Percentiles rank a stretch among this genome's conserved stretches.
Conservation (phyloP, 2,888 invertebrate genomes). For the Ormia ochracea region DNA sequence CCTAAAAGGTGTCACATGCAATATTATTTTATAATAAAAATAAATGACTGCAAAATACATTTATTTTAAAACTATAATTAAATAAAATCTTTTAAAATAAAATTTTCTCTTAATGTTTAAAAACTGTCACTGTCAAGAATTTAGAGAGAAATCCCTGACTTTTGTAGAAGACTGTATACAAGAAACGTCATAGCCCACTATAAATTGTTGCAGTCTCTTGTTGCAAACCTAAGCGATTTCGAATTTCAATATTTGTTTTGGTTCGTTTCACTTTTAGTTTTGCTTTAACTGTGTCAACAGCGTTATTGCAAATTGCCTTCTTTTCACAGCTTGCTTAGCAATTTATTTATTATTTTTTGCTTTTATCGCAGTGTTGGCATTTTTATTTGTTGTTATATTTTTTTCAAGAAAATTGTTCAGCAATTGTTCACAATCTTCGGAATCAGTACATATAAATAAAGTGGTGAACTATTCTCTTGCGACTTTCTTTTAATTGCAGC, state of each 20-base stretch:
- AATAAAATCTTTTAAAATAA: no score
- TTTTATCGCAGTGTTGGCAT: constrained; percentile 2
- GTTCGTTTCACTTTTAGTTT: constrained; percentile 14
- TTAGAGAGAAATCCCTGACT: no score
- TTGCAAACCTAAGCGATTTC: background rate
- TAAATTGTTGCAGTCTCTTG: background rate
- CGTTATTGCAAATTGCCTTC: constrained; percentile 20
- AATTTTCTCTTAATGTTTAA: no score
- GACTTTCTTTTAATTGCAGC: background rate
- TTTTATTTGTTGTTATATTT: background rate
- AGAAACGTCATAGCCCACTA: no score
- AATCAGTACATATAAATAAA: background rate
- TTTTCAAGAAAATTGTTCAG: background rate
- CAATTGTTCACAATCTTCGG: no score
- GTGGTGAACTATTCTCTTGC: background rate
- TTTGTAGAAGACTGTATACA: no score
- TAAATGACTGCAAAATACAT: no score
- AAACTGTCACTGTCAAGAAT: no score
- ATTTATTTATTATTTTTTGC: background rate
- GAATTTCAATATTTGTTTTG: constrained; percentile 1
- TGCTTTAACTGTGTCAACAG: constrained; percentile 35
- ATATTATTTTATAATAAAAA: no score
- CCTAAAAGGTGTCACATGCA: no score
- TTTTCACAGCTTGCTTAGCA: background rate
- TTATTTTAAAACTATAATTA: no score